A percentile compares a stretch with the other conserved stretches of the same genome.
These are phyloP conservation scores for Pelobates fuscus DNA, from an alignment of 2,113 vertebrate species.

Conservation along the genomic window DNA sequence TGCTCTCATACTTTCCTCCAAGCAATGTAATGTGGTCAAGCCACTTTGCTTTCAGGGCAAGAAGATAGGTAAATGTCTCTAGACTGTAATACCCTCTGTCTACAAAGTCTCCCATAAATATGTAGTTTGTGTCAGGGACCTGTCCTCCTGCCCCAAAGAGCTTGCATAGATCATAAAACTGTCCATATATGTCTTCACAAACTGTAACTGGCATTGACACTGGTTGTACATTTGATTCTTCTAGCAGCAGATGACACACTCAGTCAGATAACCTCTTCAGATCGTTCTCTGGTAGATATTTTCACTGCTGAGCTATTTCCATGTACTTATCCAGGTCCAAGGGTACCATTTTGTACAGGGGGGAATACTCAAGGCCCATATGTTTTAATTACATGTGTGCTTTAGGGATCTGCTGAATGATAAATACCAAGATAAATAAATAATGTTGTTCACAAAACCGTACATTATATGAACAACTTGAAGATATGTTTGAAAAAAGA, in stretches of 20 bases:
- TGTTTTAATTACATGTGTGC: too few relatives aligned
- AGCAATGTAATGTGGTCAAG: conserved; percentile 94
- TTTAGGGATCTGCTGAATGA: too few relatives aligned
- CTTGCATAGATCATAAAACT: conserved; percentile 97
- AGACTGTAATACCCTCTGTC: conserved; percentile 95
- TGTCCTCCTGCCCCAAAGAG: conserved; percentile 95
- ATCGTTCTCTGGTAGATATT: conserved; percentile 91
- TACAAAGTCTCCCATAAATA: conserved; percentile 98
- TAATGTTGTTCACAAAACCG: too few relatives aligned
- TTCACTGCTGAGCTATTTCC: conserved; percentile 91
- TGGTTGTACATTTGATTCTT: conserved; percentile 95
- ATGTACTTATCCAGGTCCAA: conserved; percentile 91
- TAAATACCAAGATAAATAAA: too few relatives aligned
- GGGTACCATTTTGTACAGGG: conserved; percentile 82
- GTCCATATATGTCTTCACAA: conserved; percentile 95
- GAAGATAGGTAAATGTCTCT: conserved; percentile 94
- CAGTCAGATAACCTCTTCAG: conserved; percentile 94
- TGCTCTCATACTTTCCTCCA: conserved; percentile 92
- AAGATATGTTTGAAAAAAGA: neutral
- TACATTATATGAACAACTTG: too few relatives aligned
- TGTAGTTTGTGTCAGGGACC: conserved; percentile 96
- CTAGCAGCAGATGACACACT: conserved; percentile 90
- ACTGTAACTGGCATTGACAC: conserved; percentile 93
- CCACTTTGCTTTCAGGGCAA: conserved; percentile 96
- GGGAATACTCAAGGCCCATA: too few relatives aligned